Evolutionary conservation across 1,140 invertebrate species (phyloP), one percentile per base, ranked within the genome.

Genomic region (Potamilus streckersoni): DNA sequence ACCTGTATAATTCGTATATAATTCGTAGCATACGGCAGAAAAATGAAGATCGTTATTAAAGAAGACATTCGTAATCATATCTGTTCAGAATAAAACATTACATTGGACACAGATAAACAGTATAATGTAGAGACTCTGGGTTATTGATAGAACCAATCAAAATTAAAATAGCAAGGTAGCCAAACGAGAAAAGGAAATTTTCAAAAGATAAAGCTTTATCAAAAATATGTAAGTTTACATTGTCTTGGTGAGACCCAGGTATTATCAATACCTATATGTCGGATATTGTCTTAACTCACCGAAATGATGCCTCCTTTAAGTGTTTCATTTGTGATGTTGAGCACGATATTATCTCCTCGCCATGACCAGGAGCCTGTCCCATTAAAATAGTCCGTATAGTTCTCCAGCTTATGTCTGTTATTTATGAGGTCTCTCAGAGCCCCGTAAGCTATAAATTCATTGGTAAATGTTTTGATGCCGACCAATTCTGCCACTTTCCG

Each of bases 361-460:
- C 73, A 82, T n/a, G 62, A 67, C 80, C 80, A 82, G 49, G 72
- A 73, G 19, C 58, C 61, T 16, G 66, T 79, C 38, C 38, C 38
- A 38, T 79, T 76, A 69, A 72, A 79, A 38, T 58, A 78, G 0
- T 19, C 56, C 16, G 79, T 82, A 78, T 88, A 85, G 69, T 83
- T 82, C 15, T 19, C 71, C n/a, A 79, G 79, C 56, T 69, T 74
- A 49, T 78, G 56, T 19, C 74, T 70, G 74, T 89, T 89, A 1
- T 73, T 15, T 16, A 89, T 80, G 23, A 83, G 72, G 1, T 49
- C 73, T 15, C 69, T 68, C 8, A 89, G 81, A 15, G 73, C 23
- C 31, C 74, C 59, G 75, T 87, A 90, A 15, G 88, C 89, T 27
- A 90, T 83, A 72, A 90, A 90, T 80, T 90, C 89, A 71, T 90